phyloP scores from a whole-genome alignment of 2,113 vertebrate species.

The Ageneiosus marmoratus region DNA sequence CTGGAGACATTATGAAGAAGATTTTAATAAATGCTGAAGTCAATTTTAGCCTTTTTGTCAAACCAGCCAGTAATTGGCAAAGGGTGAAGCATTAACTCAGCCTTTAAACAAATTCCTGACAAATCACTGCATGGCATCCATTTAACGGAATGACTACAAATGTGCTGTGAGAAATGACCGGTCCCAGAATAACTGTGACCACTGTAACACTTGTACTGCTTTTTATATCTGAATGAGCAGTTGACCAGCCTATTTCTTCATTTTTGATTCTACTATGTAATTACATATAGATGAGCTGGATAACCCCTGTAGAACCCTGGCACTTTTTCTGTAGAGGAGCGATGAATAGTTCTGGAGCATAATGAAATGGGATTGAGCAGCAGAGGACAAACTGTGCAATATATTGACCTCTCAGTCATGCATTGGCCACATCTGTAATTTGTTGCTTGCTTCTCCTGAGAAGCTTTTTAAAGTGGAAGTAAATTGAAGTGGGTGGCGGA shows the following conservation, averaged over 20 bases:
- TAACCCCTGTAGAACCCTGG: constrained; percentile 35
- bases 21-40: background rate
- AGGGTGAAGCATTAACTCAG: background rate
- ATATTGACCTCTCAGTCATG: constrained; percentile 22
- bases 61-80: background rate
- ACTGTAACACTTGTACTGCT: background rate
- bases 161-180: background rate
- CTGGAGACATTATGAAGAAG: background rate
- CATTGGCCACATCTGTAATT: constrained; percentile 15
- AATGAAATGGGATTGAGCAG: constrained; percentile 38
- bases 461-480: background rate
- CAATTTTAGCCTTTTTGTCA: background rate
- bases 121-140: background rate
- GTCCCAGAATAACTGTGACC: background rate
- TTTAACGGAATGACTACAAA: background rate
- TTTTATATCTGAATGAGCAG: background rate
- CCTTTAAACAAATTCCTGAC: background rate
- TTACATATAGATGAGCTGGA: constrained; percentile 28
- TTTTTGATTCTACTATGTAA: constrained; percentile 21
- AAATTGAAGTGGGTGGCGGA: constrained; percentile 3
- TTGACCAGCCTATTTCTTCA: background rate
- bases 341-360: constrained; percentile 6
- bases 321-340: background rate
- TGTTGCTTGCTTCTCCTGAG: constrained; percentile 8
- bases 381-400: constrained; percentile 9